phyloP scores from a whole-genome alignment of 2,888 invertebrate species.

The Napeogenes sylphis region DNA sequence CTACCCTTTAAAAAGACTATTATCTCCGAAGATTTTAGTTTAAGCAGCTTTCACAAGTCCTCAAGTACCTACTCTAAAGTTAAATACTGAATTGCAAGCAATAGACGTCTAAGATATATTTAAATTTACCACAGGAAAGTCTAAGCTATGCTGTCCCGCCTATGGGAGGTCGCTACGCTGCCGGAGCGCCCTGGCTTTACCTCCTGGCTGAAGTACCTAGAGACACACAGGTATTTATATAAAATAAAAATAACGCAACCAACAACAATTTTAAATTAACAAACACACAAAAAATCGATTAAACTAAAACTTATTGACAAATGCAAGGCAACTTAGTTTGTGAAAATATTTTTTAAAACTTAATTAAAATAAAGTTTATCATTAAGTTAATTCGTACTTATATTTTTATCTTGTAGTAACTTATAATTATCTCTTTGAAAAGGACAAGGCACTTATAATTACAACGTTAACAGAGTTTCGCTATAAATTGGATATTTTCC shows the following conservation, averaged over 20 bases:
- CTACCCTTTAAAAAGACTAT: neutral
- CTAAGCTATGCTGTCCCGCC: conserved; percentile 71
- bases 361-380: too few relatives aligned
- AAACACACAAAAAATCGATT: neutral
- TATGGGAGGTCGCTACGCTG: conserved; percentile 71
- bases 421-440: conserved; percentile 1
- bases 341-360: too few relatives aligned
- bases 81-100: neutral
- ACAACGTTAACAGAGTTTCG: neutral
- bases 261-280: neutral
- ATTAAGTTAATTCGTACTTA: too few relatives aligned
- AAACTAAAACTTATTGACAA: too few relatives aligned
- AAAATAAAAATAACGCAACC: neutral
- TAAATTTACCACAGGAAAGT: conserved; percentile 45
- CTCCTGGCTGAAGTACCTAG: conserved; percentile 61
- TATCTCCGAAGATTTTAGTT: neutral
- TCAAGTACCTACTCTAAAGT: too few relatives aligned
- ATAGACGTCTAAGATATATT: neutral
- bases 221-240: conserved; percentile 58
- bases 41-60: too few relatives aligned
- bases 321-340: too few relatives aligned
- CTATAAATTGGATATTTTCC: neutral
- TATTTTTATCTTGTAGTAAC: neutral
- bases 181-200: conserved; percentile 62
- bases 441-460: conserved; percentile 2